Evolutionary conservation across 2,797 vertebrate species (phyloP).

Genomic region (Scolopax bukidnonensis): DNA sequence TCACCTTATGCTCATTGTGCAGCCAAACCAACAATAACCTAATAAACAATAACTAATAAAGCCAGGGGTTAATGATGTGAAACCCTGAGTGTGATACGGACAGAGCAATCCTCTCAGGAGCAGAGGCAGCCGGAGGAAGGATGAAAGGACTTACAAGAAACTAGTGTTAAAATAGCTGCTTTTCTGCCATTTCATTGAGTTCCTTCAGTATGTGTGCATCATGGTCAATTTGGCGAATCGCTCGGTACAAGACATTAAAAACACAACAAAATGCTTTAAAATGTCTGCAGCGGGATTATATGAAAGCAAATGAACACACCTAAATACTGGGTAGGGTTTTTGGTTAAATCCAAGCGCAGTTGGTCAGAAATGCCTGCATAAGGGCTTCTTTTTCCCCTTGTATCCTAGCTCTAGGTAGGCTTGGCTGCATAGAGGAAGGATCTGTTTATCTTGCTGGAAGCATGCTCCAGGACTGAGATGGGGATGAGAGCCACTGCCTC

Average conservation of each 20-base stretch:
- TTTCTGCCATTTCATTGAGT: background rate
- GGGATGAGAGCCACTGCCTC: background rate
- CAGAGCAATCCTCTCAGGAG: background rate
- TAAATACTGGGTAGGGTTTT: background rate
- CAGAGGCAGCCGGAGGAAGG: background rate
- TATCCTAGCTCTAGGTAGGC: background rate
- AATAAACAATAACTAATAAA: slow-evolving; percentile 28
- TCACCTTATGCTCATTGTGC: background rate
- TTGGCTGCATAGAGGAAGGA: background rate
- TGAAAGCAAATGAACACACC: background rate
- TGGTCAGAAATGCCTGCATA: background rate
- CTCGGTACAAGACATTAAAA: background rate
- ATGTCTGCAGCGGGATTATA: background rate
- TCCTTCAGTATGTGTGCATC: background rate
- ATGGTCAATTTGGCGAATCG: background rate
- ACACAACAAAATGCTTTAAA: background rate
- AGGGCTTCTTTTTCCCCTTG: background rate
- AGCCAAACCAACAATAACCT: background rate
- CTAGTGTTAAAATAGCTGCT: background rate
- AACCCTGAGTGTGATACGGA: background rate
- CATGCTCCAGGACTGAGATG: background rate
- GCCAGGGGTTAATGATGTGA: background rate
- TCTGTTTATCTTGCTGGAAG: background rate
- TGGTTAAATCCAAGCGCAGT: background rate
- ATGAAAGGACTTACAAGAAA: background rate